These are phyloP conservation scores for Scolopax rusticola DNA, from an alignment of 2,797 vertebrate genomes.

Conservation along the genomic window DNA sequence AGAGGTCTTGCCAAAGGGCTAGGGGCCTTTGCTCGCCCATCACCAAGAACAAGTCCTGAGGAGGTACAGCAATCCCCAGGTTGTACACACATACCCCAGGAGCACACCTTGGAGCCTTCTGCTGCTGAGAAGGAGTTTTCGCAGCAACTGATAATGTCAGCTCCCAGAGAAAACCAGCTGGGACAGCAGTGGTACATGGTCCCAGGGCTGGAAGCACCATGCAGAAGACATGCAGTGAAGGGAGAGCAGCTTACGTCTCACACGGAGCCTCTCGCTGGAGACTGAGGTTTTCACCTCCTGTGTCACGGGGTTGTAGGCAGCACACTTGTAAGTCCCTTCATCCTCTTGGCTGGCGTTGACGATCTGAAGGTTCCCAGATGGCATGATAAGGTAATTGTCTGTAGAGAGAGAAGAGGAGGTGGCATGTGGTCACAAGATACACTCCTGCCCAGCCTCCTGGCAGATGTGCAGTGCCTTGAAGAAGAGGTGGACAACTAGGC, in stretches of 20 bases:
- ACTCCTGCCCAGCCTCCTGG: background rate
- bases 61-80: background rate
- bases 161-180: background rate
- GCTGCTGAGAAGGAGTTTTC: background rate
- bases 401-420: background rate
- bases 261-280: constrained; percentile 92
- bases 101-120: background rate
- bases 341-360: constrained; percentile 95
- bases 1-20: background rate
- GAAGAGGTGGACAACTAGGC: background rate
- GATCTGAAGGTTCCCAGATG: constrained; percentile 97
- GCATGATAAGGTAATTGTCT: constrained; percentile 99
- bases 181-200: fast-evolving
- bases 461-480: background rate
- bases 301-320: constrained; percentile 96
- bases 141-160: background rate
- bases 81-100: background rate
- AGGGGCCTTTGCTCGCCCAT: background rate
- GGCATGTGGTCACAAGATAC: background rate
- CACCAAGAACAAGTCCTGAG: background rate
- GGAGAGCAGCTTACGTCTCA: constrained; percentile 87
- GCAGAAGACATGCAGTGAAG: background rate
- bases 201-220: background rate
- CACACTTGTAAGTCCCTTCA: constrained; percentile 95
- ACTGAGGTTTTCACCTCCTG: constrained; percentile 96